Base-by-base conservation (phyloP, 2,797 vertebrate genomes). In the Malurus splendens region DNA sequence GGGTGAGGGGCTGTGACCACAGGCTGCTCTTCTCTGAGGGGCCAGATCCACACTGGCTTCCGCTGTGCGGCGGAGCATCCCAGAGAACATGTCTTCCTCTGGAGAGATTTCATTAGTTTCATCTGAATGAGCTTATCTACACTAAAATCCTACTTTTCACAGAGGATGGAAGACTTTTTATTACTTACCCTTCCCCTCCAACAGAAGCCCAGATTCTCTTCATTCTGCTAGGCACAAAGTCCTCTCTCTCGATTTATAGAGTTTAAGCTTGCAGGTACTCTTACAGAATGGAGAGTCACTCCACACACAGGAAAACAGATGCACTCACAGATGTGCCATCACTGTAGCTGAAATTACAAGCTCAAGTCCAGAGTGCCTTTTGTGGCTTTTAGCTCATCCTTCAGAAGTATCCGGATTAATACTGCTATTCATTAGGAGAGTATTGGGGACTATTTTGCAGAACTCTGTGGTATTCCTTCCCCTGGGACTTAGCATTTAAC, bases 401-500 rank as follows among this genome's bases (percentile, higher is more conserved):
- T 87, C 79, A 32, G 9, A 81, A 83, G 36, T n/a, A 84, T 33
- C 14, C 44, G n/a, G 47, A 38, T 5, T 52, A 60, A 76, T 11
- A 12, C 10, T 24, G 36, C 52, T 42, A 25, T 38, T 77, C 32
- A 48, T 38, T 67, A 39, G 1, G 3, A 44, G 18, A 92, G 24
- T 71, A 64, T 82, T 28, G 52, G 47, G 60, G 60, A 87, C 54
- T 54, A 8, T 56, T 82, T 45, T 51, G 39, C 30, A 60, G 33
- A 89, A 83, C 62, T 67, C 36, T 20, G 3, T 36, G 44, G 52
- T 51, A 84, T 73, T 90, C 50, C 11, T 56, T 83, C 67, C 56
- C 60, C 42, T 2, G 60, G 87, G 82, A 51, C 64, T 86, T 48
- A 44, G n/a, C 64, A 67, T 92, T 93, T 91, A 75, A 71, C 28